phyloP scores from a whole-genome alignment of 2,797 vertebrate genomes.

The Enteromius thamalakanensis region DNA sequence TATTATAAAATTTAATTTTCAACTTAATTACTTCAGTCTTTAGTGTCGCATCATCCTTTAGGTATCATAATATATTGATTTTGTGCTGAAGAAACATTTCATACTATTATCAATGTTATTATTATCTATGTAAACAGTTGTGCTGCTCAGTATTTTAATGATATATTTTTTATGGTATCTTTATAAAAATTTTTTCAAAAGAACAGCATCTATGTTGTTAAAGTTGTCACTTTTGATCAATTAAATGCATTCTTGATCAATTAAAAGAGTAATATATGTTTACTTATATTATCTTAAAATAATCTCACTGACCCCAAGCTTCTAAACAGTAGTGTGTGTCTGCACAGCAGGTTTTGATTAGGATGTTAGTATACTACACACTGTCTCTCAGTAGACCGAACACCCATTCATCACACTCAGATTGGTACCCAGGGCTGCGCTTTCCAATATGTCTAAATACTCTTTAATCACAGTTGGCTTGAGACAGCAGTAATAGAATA shows the following conservation, averaged over 20 bases:
- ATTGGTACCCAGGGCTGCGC: slow-evolving; percentile 19
- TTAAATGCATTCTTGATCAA: not conserved
- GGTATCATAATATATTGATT: not conserved
- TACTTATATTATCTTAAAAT: no score
- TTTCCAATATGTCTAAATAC: slow-evolving; percentile 47
- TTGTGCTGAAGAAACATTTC: not conserved
- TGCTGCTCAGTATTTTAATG: not conserved
- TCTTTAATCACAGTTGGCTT: slow-evolving; percentile 45
- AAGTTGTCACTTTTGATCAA: not conserved
- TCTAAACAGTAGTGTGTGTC: slow-evolving; percentile 2
- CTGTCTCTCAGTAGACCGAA: not conserved
- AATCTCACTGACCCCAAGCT: not conserved
- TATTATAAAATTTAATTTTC: not conserved
- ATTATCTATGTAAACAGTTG: not conserved
- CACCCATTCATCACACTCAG: slow-evolving; percentile 41
- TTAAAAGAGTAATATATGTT: not conserved
- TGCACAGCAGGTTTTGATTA: slow-evolving; percentile 76
- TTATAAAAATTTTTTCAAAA: not conserved
- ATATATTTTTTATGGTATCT: no score
- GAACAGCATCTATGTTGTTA: not conserved
- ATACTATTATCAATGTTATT: not conserved
- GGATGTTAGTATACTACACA: slow-evolving; percentile 56
- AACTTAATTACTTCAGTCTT: not conserved
- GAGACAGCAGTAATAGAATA: slow-evolving; percentile 46
- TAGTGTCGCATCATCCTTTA: slow-evolving; percentile 8